Percentiles rank a stretch among this genome's conserved stretches.
phyloP scores from a whole-genome alignment of 2,113 vertebrate genomes.

The Onychostruthus taczanowskii region DNA sequence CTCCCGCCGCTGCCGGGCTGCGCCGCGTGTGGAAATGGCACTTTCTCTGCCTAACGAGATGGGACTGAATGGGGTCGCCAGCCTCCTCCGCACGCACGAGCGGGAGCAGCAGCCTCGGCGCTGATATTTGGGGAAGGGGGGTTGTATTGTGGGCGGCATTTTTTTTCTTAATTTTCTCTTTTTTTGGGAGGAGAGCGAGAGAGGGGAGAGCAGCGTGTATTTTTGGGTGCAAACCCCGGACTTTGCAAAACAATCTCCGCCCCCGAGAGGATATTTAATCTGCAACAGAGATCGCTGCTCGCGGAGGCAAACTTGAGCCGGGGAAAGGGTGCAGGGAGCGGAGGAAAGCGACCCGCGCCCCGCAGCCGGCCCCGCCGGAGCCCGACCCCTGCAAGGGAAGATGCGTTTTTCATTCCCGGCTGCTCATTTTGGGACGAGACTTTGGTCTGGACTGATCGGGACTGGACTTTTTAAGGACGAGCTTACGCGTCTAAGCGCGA shows the following conservation, averaged over 20 bases:
- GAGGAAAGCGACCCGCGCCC: not conserved
- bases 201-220: not conserved
- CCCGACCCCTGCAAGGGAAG: not conserved
- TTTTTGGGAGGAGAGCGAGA: not conserved
- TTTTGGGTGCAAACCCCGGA: conserved; percentile 44
- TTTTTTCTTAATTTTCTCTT: not conserved
- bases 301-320: conserved; percentile 35
- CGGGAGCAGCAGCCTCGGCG: conserved; percentile 19
- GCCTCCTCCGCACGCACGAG: conserved; percentile 15
- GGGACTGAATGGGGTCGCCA: conserved; percentile 68
- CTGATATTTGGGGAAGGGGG: conserved; percentile 4
- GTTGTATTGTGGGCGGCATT: not conserved
- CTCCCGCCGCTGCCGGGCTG: conserved; percentile 44
- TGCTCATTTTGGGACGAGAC: conserved; percentile 24
- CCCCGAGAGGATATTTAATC: conserved; percentile 75
- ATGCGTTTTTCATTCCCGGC: conserved; percentile 50
- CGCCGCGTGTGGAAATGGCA: conserved; percentile 41
- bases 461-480: conserved; percentile 55
- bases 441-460: conserved; percentile 7
- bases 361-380: not conserved
- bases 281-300: conserved; percentile 63
- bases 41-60: conserved; percentile 57
- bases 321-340: conserved; percentile 2
- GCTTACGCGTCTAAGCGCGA: conserved; percentile 20
- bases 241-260: conserved; percentile 68